These are phyloP conservation scores for Henricia sp. DNA, from an alignment of 53 echinoderm and acorn worm species.

Conservation along the genomic window DNA sequence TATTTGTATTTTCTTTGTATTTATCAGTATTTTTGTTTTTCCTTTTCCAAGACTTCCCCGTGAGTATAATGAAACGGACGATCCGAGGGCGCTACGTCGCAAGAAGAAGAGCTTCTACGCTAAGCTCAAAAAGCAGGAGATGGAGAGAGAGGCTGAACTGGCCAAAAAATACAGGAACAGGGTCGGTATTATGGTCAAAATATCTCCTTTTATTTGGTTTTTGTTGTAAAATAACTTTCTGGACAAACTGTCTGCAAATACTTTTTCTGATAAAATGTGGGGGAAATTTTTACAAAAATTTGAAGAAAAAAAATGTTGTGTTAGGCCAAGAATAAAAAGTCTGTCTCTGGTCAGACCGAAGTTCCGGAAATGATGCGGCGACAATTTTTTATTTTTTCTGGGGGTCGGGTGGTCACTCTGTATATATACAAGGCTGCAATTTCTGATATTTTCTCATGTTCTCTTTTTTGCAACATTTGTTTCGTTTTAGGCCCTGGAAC, in stretches of 20 bases:
- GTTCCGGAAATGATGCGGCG: no score
- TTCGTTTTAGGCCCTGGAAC: slow-evolving; percentile 78
- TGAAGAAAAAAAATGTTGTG: neutral
- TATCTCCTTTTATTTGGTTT: neutral
- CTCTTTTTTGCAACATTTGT: neutral
- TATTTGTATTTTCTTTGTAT: no score
- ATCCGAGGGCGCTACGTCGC: slow-evolving; percentile 87
- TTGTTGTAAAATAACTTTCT: neutral
- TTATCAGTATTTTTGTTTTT: neutral
- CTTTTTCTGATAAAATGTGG: no score
- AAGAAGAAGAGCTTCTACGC: slow-evolving; percentile 99
- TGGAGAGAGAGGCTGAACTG: slow-evolving; percentile 96
- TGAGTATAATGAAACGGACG: slow-evolving; percentile 97
- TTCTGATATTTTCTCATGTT: neutral
- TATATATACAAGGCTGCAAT: no score
- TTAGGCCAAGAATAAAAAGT: neutral
- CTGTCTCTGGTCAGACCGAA: no score
- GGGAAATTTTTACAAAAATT: neutral
- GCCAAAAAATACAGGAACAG: slow-evolving; percentile 96
- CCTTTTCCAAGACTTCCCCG: slow-evolving; percentile 73
- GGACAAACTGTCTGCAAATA: neutral
- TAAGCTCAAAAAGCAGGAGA: slow-evolving; percentile 98
- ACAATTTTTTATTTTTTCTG: no score
- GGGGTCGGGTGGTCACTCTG: no score
- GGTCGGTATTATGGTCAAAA: no score